Conservation (phyloP, 2,797 vertebrate genomes). For the Eleutherodactylus coqui region DNA sequence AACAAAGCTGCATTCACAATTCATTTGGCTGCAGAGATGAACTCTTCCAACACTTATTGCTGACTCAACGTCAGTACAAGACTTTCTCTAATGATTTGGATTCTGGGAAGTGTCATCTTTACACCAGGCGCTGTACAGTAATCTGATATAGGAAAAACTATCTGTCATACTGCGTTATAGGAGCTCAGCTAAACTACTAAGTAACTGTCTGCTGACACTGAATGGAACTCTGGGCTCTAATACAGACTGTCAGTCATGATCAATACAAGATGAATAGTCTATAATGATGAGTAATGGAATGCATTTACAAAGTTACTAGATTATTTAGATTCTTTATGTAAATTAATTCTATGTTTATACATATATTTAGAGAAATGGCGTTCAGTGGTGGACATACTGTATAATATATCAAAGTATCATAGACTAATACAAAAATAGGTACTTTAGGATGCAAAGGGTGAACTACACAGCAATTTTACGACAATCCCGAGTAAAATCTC, state of each 20-base stretch:
- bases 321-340: no score
- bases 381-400: no score
- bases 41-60: background rate
- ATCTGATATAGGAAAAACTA: constrained; percentile 4
- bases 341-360: no score
- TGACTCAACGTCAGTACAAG: background rate
- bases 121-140: no score
- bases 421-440: no score
- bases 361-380: no score
- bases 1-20: background rate
- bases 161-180: background rate
- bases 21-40: background rate
- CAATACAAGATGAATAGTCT: background rate
- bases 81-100: background rate
- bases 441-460: no score
- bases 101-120: no score
- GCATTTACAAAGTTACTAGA: no score
- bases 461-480: no score
- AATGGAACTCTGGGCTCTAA: background rate
- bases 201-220: background rate
- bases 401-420: no score
- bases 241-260: background rate
- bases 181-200: background rate
- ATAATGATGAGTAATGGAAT: background rate
- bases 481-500: no score